Evolutionary conservation across 2,888 invertebrate genomes (phyloP).

Genomic region (Julus scanicus): DNA sequence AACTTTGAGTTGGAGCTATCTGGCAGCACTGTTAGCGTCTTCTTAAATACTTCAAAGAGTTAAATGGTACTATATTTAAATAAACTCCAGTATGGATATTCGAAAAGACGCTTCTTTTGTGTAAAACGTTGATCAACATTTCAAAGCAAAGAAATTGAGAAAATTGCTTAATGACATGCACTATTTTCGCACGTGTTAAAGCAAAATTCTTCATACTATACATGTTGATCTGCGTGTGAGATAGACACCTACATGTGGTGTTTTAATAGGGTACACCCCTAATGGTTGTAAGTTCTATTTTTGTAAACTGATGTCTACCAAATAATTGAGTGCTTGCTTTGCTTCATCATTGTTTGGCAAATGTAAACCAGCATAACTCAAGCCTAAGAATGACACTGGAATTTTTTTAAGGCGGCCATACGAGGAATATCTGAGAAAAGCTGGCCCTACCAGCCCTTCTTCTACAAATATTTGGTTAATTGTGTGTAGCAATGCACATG

Average conservation of each 20-base stretch:
- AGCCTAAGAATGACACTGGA: constrained; percentile 17
- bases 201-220: neutral
- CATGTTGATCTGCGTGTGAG: neutral
- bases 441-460: neutral
- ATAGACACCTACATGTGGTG: neutral
- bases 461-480: neutral
- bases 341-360: constrained; percentile 28
- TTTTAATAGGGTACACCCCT: neutral
- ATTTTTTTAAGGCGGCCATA: neutral
- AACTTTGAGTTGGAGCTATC: no score
- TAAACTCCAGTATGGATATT: no score
- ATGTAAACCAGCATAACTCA: constrained; percentile 7
- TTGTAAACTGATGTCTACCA: neutral
- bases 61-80: no score
- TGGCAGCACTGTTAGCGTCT: no score
- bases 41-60: no score
- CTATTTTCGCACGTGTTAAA: neutral
- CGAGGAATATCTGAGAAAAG: neutral
- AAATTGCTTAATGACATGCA: neutral
- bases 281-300: neutral
- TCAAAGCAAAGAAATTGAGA: no score
- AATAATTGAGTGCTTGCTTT: neutral
- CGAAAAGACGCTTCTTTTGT: no score
- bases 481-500: neutral
- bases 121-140: no score